Evolutionary conservation across 30 jellyfish, hydroid and myxozoan genomes (phyloP).

Genomic region (Aurelia sp.): DNA sequence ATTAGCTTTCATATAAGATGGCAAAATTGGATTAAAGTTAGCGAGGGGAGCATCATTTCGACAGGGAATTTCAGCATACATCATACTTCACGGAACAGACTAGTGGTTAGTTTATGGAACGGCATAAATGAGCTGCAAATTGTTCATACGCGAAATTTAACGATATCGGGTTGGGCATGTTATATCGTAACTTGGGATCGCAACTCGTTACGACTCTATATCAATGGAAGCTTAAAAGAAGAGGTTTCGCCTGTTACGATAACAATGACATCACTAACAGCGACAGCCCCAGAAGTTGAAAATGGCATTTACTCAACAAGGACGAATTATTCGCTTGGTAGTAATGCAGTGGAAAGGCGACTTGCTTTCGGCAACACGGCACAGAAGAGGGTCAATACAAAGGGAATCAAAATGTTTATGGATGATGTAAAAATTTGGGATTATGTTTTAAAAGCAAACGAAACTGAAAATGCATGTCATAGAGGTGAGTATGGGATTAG

Average conservation of each 20-base stretch:
- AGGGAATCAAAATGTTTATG: constrained; percentile 23
- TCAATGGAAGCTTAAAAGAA: background rate
- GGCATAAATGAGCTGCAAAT: constrained; percentile 48
- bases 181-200: constrained; percentile 47
- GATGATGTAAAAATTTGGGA: constrained; percentile 58
- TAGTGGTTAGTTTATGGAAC: constrained; percentile 29
- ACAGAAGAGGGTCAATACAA: background rate
- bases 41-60: constrained; percentile 13
- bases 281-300: background rate
- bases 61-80: constrained; percentile 41
- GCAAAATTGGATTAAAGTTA: constrained; percentile 7
- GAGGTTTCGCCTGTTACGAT: background rate
- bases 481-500: constrained; percentile 6
- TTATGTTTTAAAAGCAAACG: constrained; percentile 3
- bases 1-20: constrained; percentile 18
- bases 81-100: background rate
- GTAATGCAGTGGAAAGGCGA: constrained; percentile 6
- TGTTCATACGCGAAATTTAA: constrained; percentile 6
- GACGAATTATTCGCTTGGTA: constrained; percentile 5
- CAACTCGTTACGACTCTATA: background rate
- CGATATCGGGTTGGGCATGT: constrained; percentile 37
- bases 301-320: constrained; percentile 4
- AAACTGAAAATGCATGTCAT: constrained; percentile 10
- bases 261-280: background rate
- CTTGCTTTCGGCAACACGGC: constrained; percentile 34